Percentiles rank a stretch among this genome's conserved stretches.
Conservation (phyloP, 1,140 invertebrate species). For the Drosophila lacteicornis region DNA sequence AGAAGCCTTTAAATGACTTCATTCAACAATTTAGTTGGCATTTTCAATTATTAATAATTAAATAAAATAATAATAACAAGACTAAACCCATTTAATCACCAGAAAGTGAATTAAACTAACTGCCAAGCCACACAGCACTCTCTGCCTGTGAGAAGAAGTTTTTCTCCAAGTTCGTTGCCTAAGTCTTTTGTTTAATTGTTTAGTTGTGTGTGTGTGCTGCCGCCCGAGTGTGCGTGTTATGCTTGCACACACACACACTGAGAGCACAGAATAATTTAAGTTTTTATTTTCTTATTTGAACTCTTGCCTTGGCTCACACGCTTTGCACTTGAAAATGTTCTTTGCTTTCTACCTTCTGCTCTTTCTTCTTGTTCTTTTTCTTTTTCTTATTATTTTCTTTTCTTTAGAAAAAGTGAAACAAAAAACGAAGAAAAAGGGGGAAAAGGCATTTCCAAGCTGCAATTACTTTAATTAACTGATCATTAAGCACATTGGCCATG, state of each 20-base stretch:
- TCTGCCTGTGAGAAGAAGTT: slow-evolving; percentile 1
- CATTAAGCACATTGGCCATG: slow-evolving; percentile 70
- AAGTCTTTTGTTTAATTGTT: slow-evolving; percentile 74
- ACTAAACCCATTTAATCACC: slow-evolving; percentile 1
- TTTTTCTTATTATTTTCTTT: slow-evolving; percentile 42
- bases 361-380: background rate
- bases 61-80: slow-evolving; percentile 14
- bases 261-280: slow-evolving; percentile 47
- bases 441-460: slow-evolving; percentile 52
- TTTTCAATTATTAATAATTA: slow-evolving; percentile 9
- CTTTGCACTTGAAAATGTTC: slow-evolving; percentile 76
- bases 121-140: background rate
- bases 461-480: slow-evolving; percentile 83
- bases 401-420: slow-evolving; percentile 34
- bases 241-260: background rate
- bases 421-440: slow-evolving; percentile 4
- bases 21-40: background rate
- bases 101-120: slow-evolving; percentile 31
- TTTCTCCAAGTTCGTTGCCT: slow-evolving; percentile 69
- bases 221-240: slow-evolving; percentile 3
- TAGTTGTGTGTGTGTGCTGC: slow-evolving; percentile 1
- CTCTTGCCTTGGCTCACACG: slow-evolving; percentile 66
- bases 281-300: slow-evolving; percentile 56
- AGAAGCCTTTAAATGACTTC: background rate
- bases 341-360: slow-evolving; percentile 31